These are phyloP conservation scores for Apamea anceps DNA, from an alignment of 2,888 invertebrate genomes.

Conservation along the genomic window DNA sequence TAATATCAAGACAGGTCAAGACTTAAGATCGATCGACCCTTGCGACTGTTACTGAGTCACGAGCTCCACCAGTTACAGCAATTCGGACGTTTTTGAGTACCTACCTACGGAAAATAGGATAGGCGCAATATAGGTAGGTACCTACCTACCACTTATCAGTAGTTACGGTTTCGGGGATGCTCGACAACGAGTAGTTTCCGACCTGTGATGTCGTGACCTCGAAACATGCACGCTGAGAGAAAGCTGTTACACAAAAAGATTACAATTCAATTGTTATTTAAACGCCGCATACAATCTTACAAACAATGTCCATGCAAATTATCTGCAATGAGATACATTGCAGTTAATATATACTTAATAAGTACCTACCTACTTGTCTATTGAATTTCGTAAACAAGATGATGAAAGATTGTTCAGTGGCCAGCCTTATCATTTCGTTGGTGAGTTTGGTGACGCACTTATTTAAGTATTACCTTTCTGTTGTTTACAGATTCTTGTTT, in stretches of 20 bases:
- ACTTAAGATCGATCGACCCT: neutral
- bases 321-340: neutral
- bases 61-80: neutral
- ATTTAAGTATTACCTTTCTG: neutral
- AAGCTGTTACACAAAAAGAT: constrained; percentile 9
- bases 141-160: neutral
- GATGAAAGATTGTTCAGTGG: constrained; percentile 37
- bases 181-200: neutral
- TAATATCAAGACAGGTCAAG: neutral
- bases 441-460: constrained; percentile 32
- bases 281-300: constrained; percentile 10
- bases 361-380: too few relatives aligned
- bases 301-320: constrained; percentile 23
- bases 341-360: neutral
- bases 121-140: neutral
- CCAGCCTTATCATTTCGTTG: constrained; percentile 39
- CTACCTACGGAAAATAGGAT: neutral
- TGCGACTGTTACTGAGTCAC: neutral
- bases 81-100: neutral
- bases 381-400: constrained; percentile 51
- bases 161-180: neutral
- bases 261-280: constrained; percentile 26
- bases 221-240: neutral
- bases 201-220: constrained; percentile 9
- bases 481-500: constrained; percentile 21